Percentiles rank a stretch among this genome's conserved stretches.
phyloP scores from a whole-genome alignment of 2,113 vertebrate genomes.

The Genyomyrus donnyi region DNA sequence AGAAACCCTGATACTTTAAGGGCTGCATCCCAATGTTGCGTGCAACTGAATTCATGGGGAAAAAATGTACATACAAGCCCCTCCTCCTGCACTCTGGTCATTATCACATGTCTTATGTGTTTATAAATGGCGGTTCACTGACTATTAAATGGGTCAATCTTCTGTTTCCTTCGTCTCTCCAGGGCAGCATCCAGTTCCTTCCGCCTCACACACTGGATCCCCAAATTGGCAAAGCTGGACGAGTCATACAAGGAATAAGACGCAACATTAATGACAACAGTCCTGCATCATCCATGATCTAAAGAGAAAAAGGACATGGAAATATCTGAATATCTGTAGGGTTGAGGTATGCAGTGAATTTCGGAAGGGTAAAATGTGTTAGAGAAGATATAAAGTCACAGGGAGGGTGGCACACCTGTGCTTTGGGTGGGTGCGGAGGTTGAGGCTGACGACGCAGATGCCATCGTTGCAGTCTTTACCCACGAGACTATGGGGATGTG shows the following conservation, averaged over 20 bases:
- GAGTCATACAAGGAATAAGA: conserved; percentile 6
- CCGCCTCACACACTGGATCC: conserved; percentile 86
- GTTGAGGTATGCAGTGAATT: not conserved
- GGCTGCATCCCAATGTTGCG: not conserved
- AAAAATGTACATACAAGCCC: not conserved
- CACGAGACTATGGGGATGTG: conserved; percentile 88
- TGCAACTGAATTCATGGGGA: not conserved
- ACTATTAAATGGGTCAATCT: conserved; percentile 87
- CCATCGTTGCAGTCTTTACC: conserved; percentile 80
- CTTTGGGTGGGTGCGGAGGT: conserved; percentile 61
- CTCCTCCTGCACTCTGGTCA: not conserved
- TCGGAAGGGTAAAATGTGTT: not conserved
- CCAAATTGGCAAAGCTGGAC: conserved; percentile 78
- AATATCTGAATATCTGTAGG: not conserved
- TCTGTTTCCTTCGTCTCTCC: conserved; percentile 70
- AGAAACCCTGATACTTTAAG: not conserved
- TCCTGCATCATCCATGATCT: not conserved
- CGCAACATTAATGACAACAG: not conserved
- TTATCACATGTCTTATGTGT: not conserved
- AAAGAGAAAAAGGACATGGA: not conserved
- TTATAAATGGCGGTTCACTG: conserved; percentile 26
- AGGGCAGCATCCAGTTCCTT: conserved; percentile 81
- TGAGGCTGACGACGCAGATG: conserved; percentile 70
- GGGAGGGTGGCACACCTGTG: conserved; percentile 63
- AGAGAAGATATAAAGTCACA: not conserved